Conservation (phyloP, 1,140 invertebrate species). For the Zaprionus gabonicus region DNA sequence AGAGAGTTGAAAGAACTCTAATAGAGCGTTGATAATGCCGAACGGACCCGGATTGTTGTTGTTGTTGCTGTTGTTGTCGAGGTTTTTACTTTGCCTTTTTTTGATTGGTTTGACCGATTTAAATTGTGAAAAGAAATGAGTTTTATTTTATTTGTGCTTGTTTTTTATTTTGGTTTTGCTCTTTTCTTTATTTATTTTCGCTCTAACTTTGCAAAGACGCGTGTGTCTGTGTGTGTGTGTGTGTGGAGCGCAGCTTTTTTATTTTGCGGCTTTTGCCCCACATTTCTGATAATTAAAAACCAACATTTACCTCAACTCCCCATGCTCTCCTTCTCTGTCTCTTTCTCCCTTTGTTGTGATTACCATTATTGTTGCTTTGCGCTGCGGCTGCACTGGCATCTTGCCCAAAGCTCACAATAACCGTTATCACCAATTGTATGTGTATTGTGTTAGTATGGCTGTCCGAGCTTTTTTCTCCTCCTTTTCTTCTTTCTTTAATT, state of each 20-base stretch:
- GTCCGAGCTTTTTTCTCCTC: conserved; percentile 27
- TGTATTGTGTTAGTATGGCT: not conserved
- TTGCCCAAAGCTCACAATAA: conserved; percentile 40
- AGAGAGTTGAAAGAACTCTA: conserved; percentile 49
- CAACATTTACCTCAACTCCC: conserved; percentile 36
- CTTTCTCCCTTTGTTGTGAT: conserved; percentile 12
- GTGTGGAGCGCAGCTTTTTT: conserved; percentile 44
- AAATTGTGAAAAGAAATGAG: conserved; percentile 80
- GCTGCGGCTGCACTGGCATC: conserved; percentile 26
- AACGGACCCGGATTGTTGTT: conserved; percentile 25
- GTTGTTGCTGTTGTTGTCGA: conserved; percentile 34
- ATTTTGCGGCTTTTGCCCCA: conserved; percentile 62
- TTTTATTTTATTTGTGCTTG: conserved; percentile 38
- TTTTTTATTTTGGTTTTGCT: conserved; percentile 33
- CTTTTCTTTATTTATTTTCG: conserved; percentile 10
- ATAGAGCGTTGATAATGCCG: conserved; percentile 49
- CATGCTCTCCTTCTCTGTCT: not conserved
- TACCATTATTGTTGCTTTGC: conserved; percentile 25
- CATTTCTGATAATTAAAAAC: conserved; percentile 74
- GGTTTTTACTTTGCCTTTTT: conserved; percentile 49
- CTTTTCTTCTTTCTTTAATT: conserved; percentile 23
- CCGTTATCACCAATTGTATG: conserved; percentile 26
- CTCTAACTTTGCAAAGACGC: conserved; percentile 23
- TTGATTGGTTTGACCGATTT: conserved; percentile 82
- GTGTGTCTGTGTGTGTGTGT: not conserved